Percentiles rank a stretch among this genome's conserved stretches.
Evolutionary conservation across 2,797 vertebrate species (phyloP).

Genomic region (Sparus aurata): DNA sequence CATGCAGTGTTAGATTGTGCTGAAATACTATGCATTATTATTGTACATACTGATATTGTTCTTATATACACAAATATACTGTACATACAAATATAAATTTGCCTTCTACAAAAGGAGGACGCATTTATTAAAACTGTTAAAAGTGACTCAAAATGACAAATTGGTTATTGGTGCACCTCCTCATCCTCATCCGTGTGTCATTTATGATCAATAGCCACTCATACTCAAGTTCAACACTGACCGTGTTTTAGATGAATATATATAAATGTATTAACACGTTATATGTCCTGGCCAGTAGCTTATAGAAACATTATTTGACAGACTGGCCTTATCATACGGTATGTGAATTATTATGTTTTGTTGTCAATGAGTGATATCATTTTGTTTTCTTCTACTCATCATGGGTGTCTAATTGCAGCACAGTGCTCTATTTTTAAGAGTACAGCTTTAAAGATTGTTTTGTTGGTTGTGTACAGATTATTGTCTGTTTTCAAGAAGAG

Average conservation of each 20-base stretch:
- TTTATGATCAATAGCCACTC: constrained; percentile 9
- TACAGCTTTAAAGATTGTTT: constrained; percentile 54
- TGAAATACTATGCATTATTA: constrained; percentile 58
- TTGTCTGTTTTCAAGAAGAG: constrained; percentile 55
- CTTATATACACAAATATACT: constrained; percentile 19
- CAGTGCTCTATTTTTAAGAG: constrained; percentile 79
- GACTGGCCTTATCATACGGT: constrained; percentile 40
- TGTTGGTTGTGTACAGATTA: constrained; percentile 64
- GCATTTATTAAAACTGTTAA: constrained; percentile 21
- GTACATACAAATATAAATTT: constrained; percentile 38
- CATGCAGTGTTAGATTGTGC: constrained; percentile 63
- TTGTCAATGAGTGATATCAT: constrained; percentile 50
- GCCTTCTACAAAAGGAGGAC: constrained; percentile 24
- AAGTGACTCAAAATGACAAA: constrained; percentile 12
- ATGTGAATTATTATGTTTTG: constrained; percentile 47
- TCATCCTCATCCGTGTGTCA: constrained; percentile 15
- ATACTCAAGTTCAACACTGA: constrained; percentile 24
- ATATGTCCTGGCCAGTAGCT: constrained; percentile 32
- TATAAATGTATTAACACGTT: constrained; percentile 28
- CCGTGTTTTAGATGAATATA: constrained; percentile 29
- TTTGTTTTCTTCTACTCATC: constrained; percentile 59
- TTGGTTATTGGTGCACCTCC: constrained; percentile 17
- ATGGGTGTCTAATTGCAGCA: constrained; percentile 64
- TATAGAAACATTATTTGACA: constrained; percentile 20
- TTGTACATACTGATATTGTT: constrained; percentile 47